phyloP scores from a whole-genome alignment of 2,797 vertebrate genomes.

The Apogon hyalosoma region DNA sequence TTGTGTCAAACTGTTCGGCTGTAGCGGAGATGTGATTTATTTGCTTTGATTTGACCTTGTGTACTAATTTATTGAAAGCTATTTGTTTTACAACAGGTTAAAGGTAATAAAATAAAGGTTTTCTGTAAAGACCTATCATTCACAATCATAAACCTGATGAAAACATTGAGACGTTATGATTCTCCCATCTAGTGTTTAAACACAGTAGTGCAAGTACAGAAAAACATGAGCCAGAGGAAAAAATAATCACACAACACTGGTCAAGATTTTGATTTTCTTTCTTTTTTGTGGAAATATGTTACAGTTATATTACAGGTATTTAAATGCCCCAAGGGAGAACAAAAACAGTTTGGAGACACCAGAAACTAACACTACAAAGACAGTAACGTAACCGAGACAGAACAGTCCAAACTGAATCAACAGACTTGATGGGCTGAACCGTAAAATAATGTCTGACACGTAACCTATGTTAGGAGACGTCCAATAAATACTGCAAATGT shows the following conservation, averaged over 20 bases:
- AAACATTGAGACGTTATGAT: not conserved
- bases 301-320: conserved; percentile 88
- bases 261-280: conserved; percentile 73
- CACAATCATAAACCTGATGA: too few species aligned
- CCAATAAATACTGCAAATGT: conserved; percentile 87
- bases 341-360: conserved; percentile 74
- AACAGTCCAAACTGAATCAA: conserved; percentile 71
- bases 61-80: too few species aligned
- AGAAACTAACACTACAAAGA: conserved; percentile 80
- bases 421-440: conserved; percentile 65
- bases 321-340: conserved; percentile 84
- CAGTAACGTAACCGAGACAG: conserved; percentile 77
- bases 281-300: conserved; percentile 90
- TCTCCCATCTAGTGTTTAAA: conserved; percentile 12
- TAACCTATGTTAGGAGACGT: conserved; percentile 72
- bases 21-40: too few species aligned
- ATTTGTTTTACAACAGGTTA: too few species aligned
- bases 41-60: too few species aligned
- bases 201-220: not conserved
- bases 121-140: too few species aligned
- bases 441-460: conserved; percentile 33
- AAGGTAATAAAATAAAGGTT: too few species aligned
- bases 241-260: conserved; percentile 52
- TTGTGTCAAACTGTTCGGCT: too few species aligned
- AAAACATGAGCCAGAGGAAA: conserved; percentile 4